Evolutionary conservation across 2,113 vertebrate species (phyloP).

Genomic region (Fregata magnificens): DNA sequence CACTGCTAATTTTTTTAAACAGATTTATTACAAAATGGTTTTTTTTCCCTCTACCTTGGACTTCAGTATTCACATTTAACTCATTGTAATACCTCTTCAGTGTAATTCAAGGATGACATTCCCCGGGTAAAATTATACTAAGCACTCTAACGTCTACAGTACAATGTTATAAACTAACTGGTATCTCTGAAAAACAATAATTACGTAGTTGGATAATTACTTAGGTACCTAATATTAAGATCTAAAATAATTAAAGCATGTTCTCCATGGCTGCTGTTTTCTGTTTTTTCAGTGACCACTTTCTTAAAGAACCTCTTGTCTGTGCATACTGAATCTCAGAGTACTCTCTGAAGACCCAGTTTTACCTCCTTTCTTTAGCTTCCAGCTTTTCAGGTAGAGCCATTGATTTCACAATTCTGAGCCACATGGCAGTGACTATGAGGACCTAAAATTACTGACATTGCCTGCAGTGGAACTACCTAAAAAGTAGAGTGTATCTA

Average conservation of each 20-base stretch:
- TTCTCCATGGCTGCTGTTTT: neutral
- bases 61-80: neutral
- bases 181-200: neutral
- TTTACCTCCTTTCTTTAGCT: neutral
- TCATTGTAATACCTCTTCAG: neutral
- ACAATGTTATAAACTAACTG: neutral
- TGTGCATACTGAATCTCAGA: neutral
- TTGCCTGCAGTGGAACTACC: neutral
- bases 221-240: neutral
- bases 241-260: neutral
- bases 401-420: neutral
- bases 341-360: neutral
- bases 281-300: neutral
- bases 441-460: neutral
- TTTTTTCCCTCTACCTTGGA: neutral
- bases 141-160: neutral
- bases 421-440: neutral
- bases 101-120: neutral
- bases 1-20: neutral
- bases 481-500: neutral
- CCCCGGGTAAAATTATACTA: neutral
- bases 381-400: neutral
- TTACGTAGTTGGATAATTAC: neutral
- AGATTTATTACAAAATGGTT: neutral
- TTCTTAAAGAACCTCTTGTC: neutral